Base-by-base conservation (phyloP, 2,113 vertebrate genomes). In the Callochromis pleurospilus region DNA sequence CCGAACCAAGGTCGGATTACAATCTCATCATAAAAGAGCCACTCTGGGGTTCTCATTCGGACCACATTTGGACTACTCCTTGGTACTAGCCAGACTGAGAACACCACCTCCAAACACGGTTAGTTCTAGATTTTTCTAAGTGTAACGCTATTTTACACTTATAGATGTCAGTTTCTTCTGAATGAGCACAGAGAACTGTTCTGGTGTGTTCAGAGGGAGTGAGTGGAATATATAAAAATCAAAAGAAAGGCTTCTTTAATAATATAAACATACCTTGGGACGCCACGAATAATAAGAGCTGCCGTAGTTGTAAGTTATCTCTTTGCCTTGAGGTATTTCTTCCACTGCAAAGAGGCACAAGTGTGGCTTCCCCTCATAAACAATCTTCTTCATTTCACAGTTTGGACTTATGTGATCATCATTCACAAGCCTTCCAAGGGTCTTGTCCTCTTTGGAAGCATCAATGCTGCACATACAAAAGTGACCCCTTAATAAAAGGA, bases 371-470 rank as follows among this genome's bases (percentile, higher is more conserved):
- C 86, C 92, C 7, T 87, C 24, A 14, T 0, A 77, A 12, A 82
- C 40, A 0, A 92, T 40, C 79, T 51, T 93, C 82, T n/a, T 93
- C 47, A 92, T 80, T 53, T 80, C 13, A 26, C 92, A 93, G 88
- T 91, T 93, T 19, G 91, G 92, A 82, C 6, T 87, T 10, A 4
- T 9, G 56, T 93, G 82, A 53, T 93, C 26, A 7, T 93, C 86
- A 51, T 93, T 93, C 19, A 90, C 92, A 1, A 93, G 77, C 79
- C 89, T 73, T 36, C 92, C 92, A 5, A 93, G 82, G 13, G n/a
- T 80, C 7, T 60, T 2, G 7, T 90, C 82, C 0, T 92, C 24
- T 29, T 75, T 24, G 0, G 91, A 88, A 54, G 92, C 91, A 49
- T 91, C 86, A 45, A 92, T 4, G 14, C 92, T 93, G n/a, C 29